A percentile compares a stretch with the other conserved stretches of the same genome.
Evolutionary conservation across 1,140 invertebrate species (phyloP).

Genomic region (Ips typographus): DNA sequence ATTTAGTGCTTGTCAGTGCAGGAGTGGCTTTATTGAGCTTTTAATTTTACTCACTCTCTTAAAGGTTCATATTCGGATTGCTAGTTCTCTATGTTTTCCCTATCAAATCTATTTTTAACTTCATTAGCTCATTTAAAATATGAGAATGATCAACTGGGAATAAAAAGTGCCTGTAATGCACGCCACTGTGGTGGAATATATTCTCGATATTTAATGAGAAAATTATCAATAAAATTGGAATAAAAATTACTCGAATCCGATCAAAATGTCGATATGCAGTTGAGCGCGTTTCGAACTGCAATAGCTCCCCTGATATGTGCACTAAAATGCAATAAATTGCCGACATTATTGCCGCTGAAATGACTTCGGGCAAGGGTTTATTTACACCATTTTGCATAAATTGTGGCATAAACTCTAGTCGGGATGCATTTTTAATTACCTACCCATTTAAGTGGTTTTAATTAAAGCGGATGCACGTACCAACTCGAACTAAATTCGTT

Average conservation of each 20-base stretch:
- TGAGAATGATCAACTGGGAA: background rate
- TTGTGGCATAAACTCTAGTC: slow-evolving; percentile 21
- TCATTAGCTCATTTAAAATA: slow-evolving; percentile 4
- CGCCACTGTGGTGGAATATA: slow-evolving; percentile 1
- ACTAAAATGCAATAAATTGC: slow-evolving; percentile 39
- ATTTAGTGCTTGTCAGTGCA: background rate
- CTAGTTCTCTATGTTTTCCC: no score
- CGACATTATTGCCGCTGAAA: slow-evolving; percentile 38
- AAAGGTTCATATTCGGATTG: no score
- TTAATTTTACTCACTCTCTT: background rate
- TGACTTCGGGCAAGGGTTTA: slow-evolving; percentile 38
- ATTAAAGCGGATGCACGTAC: slow-evolving; percentile 10
- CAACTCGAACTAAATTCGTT: slow-evolving; percentile 26
- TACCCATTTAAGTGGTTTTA: background rate
- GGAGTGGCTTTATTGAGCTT: background rate
- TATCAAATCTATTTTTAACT: background rate
- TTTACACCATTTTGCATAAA: slow-evolving; percentile 41
- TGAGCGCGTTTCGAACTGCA: slow-evolving; percentile 24
- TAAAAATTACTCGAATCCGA: slow-evolving; percentile 28
- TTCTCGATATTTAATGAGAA: slow-evolving; percentile 23
- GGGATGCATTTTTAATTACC: background rate
- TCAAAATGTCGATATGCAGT: slow-evolving; percentile 28
- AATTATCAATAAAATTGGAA: slow-evolving; percentile 25
- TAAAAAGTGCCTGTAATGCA: background rate
- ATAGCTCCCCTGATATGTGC: slow-evolving; percentile 14